These are phyloP conservation scores for Laterallus jamaicensis DNA, from an alignment of 2,113 vertebrate genomes.

Conservation along the genomic window DNA sequence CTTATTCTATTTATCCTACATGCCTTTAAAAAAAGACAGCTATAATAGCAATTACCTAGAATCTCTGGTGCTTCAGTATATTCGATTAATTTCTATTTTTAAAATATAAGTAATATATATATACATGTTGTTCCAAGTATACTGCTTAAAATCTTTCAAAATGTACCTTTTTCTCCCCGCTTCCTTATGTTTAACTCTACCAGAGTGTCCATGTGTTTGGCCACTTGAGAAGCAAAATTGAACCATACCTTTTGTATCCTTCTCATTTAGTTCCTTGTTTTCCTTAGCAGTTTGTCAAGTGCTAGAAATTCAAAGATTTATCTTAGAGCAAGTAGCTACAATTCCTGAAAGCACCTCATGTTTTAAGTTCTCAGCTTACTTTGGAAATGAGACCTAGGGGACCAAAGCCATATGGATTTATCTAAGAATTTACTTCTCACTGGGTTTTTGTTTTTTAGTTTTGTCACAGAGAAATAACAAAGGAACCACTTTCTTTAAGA, in stretches of 20 bases:
- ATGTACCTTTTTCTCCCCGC: neutral
- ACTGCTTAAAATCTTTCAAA: neutral
- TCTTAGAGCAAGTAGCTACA: neutral
- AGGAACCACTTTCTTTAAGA: neutral
- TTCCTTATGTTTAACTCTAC: neutral
- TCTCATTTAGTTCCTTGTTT: neutral
- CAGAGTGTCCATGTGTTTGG: neutral
- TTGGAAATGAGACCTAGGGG: neutral
- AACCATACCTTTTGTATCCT: neutral
- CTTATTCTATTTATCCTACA: neutral
- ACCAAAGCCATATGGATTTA: neutral
- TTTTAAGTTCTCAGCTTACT: neutral
- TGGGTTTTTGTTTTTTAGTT: neutral
- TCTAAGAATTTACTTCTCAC: neutral
- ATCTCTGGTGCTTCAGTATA: neutral
- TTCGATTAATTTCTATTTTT: neutral
- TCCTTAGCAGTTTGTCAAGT: neutral
- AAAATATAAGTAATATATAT: neutral
- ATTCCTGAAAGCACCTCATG: neutral
- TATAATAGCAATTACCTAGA: neutral
- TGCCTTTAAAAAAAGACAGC: neutral
- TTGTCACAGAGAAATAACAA: neutral
- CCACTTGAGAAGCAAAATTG: neutral
- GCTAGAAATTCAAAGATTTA: neutral
- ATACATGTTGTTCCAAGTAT: neutral